Conservation (phyloP, 2,113 vertebrate species). For the Xenopus laevis region DNA sequence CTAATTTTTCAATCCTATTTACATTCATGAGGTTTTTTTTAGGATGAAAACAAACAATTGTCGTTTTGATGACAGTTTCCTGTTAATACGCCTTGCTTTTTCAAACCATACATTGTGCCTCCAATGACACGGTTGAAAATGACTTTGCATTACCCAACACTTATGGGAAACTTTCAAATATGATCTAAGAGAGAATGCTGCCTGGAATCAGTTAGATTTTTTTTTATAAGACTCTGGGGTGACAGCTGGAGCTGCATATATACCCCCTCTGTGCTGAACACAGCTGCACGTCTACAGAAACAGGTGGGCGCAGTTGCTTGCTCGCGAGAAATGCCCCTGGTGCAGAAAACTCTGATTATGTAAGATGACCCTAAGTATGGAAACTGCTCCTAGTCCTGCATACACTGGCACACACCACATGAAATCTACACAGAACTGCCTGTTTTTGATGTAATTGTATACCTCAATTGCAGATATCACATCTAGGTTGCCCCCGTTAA, state of each 20-base stretch:
- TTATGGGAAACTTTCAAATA: no score
- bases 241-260: constrained; percentile 38
- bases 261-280: constrained; percentile 25
- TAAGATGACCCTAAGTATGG: neutral
- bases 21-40: no score
- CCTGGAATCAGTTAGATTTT: no score
- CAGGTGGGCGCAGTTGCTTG: constrained; percentile 36
- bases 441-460: constrained; percentile 17
- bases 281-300: constrained; percentile 36
- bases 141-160: no score
- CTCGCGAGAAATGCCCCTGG: constrained; percentile 3
- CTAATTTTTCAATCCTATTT: no score
- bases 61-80: no score
- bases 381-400: neutral
- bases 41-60: no score
- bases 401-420: neutral
- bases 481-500: constrained; percentile 62
- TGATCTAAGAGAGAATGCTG: no score
- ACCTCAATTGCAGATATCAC: constrained; percentile 59
- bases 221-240: no score
- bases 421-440: neutral
- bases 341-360: constrained; percentile 7
- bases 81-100: no score
- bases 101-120: no score
- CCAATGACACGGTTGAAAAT: no score